Conservation (phyloP, 2,797 vertebrate species). For the Coregonus sp. region DNA sequence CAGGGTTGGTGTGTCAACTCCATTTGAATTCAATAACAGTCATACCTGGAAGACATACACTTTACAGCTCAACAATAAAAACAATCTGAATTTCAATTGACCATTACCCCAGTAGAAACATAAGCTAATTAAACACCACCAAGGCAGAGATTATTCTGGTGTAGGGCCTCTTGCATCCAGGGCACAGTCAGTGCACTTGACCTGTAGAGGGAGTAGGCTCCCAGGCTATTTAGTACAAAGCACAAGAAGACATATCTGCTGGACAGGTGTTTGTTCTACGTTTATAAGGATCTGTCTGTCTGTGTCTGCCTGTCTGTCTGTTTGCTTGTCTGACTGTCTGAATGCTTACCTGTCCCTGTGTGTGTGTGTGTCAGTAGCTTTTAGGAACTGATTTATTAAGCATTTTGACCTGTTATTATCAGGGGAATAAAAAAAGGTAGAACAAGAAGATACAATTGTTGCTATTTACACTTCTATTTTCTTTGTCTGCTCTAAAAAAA, state of each 20-base stretch:
- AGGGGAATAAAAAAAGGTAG: conserved; percentile 14
- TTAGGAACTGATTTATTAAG: neutral
- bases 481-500: neutral
- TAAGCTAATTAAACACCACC: neutral
- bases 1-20: neutral
- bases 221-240: conserved; percentile 12
- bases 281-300: neutral
- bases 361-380: neutral
- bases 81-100: neutral
- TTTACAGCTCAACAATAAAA: neutral
- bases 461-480: neutral
- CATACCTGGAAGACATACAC: neutral
- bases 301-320: neutral
- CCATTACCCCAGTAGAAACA: neutral
- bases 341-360: neutral
- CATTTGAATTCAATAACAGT: neutral
- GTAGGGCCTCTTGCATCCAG: neutral
- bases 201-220: conserved; percentile 22
- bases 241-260: conserved; percentile 1
- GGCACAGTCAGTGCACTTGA: conserved; percentile 13
- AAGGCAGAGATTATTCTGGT: neutral
- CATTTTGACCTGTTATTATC: conserved; percentile 13
- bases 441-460: conserved; percentile 11
- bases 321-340: neutral
- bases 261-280: neutral